phyloP scores from a whole-genome alignment of 2,888 invertebrate species.

The Leucania comma region DNA sequence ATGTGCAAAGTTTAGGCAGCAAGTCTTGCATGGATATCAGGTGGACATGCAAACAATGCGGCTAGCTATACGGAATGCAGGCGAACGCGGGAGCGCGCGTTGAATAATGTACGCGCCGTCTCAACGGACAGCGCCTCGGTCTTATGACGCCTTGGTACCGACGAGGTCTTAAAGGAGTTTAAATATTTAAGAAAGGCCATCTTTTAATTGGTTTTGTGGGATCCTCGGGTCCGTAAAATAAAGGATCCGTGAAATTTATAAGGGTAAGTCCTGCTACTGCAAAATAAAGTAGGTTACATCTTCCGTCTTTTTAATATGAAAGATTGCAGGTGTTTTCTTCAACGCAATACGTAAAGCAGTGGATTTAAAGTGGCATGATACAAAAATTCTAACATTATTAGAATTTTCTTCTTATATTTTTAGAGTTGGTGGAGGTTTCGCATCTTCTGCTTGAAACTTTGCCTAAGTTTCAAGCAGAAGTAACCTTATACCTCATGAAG shows the following conservation, averaged over 20 bases:
- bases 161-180: conserved; percentile 62
- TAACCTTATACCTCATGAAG: background rate
- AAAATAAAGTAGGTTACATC: conserved; percentile 49
- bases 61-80: conserved; percentile 76
- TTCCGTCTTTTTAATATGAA: conserved; percentile 51
- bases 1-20: conserved; percentile 68
- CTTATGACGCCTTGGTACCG: conserved; percentile 73
- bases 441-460: too few species aligned
- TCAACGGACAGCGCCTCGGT: conserved; percentile 72
- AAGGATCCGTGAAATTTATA: conserved; percentile 56
- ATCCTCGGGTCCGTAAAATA: conserved; percentile 54
- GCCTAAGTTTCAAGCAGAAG: background rate
- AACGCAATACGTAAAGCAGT: conserved; percentile 27
- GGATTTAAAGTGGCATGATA: conserved; percentile 4
- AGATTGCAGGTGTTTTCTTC: conserved; percentile 47
- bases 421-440: too few species aligned
- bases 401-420: conserved; percentile 1
- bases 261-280: conserved; percentile 47
- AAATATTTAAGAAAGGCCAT: conserved; percentile 64
- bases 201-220: conserved; percentile 61
- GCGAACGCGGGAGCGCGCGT: conserved; percentile 74
- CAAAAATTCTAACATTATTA: background rate
- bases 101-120: conserved; percentile 83
- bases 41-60: conserved; percentile 79
- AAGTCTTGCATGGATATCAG: conserved; percentile 72